phyloP scores from a whole-genome alignment of 2,888 invertebrate species.

The Eupeodes latifasciatus region DNA sequence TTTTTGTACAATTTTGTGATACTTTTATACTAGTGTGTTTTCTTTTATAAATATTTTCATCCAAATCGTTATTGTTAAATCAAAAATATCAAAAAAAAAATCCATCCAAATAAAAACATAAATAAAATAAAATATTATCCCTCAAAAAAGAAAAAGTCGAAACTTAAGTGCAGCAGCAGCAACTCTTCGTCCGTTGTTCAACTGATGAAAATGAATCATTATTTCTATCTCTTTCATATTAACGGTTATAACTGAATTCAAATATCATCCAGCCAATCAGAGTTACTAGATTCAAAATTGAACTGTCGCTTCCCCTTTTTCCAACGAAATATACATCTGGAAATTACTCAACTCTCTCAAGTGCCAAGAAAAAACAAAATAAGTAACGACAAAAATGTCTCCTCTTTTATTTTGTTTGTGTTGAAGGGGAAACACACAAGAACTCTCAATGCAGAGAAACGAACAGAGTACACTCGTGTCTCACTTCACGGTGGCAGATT shows the following conservation, averaged over 20 bases:
- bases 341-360: conserved; percentile 46
- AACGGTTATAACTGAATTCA: conserved; percentile 17
- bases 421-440: background rate
- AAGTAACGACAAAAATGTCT: conserved; percentile 40
- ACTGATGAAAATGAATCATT: conserved; percentile 6
- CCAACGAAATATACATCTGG: conserved; percentile 48
- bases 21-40: background rate
- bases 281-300: conserved; percentile 67
- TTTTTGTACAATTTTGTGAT: conserved; percentile 1
- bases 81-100: conserved; percentile 10
- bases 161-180: background rate
- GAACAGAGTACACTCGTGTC: conserved; percentile 65
- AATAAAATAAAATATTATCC: background rate
- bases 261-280: conserved; percentile 69
- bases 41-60: background rate
- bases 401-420: conserved; percentile 9
- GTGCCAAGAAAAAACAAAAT: conserved; percentile 30
- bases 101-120: too few relatives aligned
- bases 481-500: conserved; percentile 71
- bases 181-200: too few relatives aligned
- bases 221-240: conserved; percentile 30
- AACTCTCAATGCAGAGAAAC: conserved; percentile 70
- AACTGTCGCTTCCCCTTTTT: conserved; percentile 69
- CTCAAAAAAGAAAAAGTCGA: background rate
- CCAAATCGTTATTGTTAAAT: background rate